phyloP scores from a whole-genome alignment of 2,113 vertebrate genomes.

The Phalacrocorax aristotelis region DNA sequence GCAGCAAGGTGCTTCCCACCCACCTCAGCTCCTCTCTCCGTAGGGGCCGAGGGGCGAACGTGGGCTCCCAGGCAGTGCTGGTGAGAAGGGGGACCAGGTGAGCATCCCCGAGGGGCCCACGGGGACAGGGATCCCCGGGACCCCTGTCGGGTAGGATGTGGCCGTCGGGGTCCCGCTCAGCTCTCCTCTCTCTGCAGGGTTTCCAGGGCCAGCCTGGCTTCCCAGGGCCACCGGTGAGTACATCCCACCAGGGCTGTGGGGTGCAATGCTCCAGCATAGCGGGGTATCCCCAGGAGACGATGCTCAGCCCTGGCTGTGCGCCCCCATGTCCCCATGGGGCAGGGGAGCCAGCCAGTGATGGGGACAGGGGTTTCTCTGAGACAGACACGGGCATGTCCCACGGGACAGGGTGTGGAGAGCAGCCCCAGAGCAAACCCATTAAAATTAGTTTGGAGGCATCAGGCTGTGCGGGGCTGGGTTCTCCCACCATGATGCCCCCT shows the following conservation, averaged over 20 bases:
- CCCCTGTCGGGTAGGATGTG: rapidly evolving
- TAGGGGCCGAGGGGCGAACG: conserved; percentile 91
- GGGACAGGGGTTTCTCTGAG: background rate
- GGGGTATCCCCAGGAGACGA: background rate
- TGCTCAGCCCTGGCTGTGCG: rapidly evolving
- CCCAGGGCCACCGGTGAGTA: conserved; percentile 87
- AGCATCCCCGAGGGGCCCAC: background rate
- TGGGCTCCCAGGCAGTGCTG: conserved; percentile 77
- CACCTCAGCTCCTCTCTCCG: background rate
- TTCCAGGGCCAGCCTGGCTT: conserved; percentile 93
- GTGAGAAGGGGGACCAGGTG: conserved; percentile 91
- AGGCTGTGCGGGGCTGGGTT: rapidly evolving
- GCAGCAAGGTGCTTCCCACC: background rate
- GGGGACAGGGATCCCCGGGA: rapidly evolving
- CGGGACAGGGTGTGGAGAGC: background rate
- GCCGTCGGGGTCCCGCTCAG: background rate
- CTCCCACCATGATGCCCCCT: rapidly evolving
- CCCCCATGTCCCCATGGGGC: background rate
- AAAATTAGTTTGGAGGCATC: rapidly evolving
- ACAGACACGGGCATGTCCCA: rapidly evolving
- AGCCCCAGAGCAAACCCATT: background rate
- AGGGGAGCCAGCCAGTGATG: background rate
- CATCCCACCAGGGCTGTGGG: background rate
- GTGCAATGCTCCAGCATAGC: rapidly evolving
- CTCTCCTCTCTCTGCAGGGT: conserved; percentile 74